These are phyloP conservation scores for Actinostola sp. DNA, from an alignment of 92 coral and sea anemone genomes.

Conservation along the genomic window DNA sequence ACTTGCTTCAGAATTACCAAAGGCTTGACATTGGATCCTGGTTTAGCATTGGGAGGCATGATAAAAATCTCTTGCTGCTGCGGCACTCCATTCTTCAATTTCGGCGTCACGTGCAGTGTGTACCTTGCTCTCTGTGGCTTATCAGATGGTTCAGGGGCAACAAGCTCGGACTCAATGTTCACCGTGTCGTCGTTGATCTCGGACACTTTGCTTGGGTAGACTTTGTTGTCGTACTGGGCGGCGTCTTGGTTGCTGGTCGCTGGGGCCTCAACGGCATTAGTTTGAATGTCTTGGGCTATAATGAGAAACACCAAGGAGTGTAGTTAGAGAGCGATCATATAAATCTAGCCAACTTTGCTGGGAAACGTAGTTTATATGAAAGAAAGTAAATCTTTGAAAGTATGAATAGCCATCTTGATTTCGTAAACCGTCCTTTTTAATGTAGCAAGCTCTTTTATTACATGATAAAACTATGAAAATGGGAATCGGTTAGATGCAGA, in stretches of 20 bases:
- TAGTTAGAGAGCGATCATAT: too few species aligned
- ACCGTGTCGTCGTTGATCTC: slow-evolving; percentile 52
- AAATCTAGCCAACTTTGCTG: too few species aligned
- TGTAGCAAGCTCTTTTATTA: too few species aligned
- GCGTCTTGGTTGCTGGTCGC: slow-evolving; percentile 1
- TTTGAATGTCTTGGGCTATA: slow-evolving; percentile 5
- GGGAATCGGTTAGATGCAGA: too few species aligned
- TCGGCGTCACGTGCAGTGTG: slow-evolving; percentile 81
- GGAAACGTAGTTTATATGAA: too few species aligned
- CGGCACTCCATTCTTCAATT: slow-evolving; percentile 71
- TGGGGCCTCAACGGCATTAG: slow-evolving; percentile 5
- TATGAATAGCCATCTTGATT: too few species aligned
- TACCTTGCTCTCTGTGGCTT: slow-evolving; percentile 80
- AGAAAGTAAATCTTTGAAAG: too few species aligned
- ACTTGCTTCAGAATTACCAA: slow-evolving; percentile 70
- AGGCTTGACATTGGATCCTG: slow-evolving; percentile 44
- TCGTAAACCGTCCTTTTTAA: too few species aligned
- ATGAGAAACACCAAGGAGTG: too few species aligned
- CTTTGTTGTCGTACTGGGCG: slow-evolving; percentile 26
- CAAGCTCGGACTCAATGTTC: slow-evolving; percentile 65
- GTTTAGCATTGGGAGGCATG: slow-evolving; percentile 69
- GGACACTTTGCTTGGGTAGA: slow-evolving; percentile 67
- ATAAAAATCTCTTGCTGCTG: slow-evolving; percentile 82
- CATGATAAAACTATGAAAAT: too few species aligned
- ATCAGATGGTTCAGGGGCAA: slow-evolving; percentile 76